phyloP scores from a whole-genome alignment of 2,888 invertebrate genomes.

The Andrena minutula region DNA sequence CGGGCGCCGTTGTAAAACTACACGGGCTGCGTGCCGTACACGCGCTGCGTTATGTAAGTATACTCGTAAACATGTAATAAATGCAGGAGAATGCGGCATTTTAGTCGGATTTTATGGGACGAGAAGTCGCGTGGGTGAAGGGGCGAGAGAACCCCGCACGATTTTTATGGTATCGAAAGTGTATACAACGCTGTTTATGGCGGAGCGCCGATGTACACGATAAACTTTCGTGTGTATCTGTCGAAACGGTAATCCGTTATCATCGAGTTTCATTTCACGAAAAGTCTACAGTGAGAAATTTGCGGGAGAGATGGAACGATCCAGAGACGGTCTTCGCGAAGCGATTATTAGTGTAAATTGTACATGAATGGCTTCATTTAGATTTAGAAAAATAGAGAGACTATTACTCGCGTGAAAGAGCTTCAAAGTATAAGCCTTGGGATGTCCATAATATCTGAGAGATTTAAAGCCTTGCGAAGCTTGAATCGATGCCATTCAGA shows the following conservation, averaged over 20 bases:
- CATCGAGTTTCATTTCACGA: constrained; percentile 43
- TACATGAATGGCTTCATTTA: not conserved
- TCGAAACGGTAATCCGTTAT: constrained; percentile 57
- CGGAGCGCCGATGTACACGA: constrained; percentile 48
- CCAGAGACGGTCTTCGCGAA: not conserved
- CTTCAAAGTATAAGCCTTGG: no score
- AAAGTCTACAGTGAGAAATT: not conserved
- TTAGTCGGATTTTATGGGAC: constrained; percentile 67
- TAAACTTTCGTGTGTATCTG: constrained; percentile 58
- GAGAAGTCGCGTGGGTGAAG: constrained; percentile 63
- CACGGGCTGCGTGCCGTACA: constrained; percentile 16
- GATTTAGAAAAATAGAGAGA: constrained; percentile 7
- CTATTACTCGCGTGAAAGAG: not conserved
- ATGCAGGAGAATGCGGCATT: constrained; percentile 54
- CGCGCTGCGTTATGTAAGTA: constrained; percentile 63
- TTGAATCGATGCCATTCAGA: not conserved
- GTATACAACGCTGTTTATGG: constrained; percentile 36
- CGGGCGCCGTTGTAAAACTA: constrained; percentile 15
- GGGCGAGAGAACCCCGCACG: constrained; percentile 19
- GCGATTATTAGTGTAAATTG: constrained; percentile 26
- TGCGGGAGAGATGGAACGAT: constrained; percentile 1
- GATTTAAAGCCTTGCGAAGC: no score
- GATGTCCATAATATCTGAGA: no score
- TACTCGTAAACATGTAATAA: constrained; percentile 62
- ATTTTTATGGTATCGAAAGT: constrained; percentile 60